Evolutionary conservation across 2,888 invertebrate species (phyloP).

Genomic region (Quadriops clusia): DNA sequence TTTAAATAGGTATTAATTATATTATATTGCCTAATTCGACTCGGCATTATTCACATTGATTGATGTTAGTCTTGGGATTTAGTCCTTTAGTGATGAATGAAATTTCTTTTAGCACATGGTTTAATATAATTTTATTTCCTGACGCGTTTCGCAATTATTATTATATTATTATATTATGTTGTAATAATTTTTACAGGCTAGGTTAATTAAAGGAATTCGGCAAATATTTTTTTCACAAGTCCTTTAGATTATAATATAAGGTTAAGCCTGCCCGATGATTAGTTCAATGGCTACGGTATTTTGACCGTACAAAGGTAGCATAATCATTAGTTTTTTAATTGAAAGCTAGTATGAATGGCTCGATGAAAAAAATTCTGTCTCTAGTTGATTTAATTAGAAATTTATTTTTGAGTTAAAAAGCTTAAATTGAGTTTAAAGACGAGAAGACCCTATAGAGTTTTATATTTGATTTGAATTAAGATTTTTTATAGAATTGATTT

Average conservation of each 20-base stretch:
- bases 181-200: too few species aligned
- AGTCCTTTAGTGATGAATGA: too few species aligned
- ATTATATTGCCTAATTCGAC: too few species aligned
- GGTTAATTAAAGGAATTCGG: too few species aligned
- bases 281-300: conserved; percentile 66
- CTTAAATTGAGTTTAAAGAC: conserved; percentile 54
- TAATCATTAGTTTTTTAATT: conserved; percentile 73
- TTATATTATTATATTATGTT: too few species aligned
- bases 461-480: too few species aligned
- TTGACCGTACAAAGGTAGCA: conserved; percentile 73
- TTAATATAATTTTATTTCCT: too few species aligned
- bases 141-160: too few species aligned
- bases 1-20: too few species aligned
- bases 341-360: conserved; percentile 66
- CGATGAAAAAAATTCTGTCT: conserved; percentile 53
- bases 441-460: conserved; percentile 74
- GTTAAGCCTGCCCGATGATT: conserved; percentile 63
- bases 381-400: conserved; percentile 41
- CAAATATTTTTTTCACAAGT: conserved; percentile 49
- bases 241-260: conserved; percentile 51
- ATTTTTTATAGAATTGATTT: conserved; percentile 27
- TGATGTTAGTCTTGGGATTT: too few species aligned
- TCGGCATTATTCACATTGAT: too few species aligned
- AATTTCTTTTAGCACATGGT: too few species aligned
- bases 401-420: conserved; percentile 53